Base-by-base conservation (phyloP, 64 coral and sea anemone species). In the Porites lutea region DNA sequence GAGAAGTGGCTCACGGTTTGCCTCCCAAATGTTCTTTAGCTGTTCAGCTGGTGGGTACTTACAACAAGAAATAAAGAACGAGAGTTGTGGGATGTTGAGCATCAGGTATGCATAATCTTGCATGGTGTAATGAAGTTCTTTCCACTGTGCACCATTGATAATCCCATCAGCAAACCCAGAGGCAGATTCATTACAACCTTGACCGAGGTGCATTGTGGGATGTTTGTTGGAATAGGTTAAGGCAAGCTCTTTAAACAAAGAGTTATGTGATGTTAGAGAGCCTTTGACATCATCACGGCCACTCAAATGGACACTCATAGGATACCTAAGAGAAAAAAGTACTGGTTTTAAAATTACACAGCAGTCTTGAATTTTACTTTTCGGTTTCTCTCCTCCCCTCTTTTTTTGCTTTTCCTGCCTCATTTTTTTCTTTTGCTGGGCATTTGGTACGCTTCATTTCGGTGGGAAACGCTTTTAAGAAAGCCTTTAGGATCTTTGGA, bases 51-150 rank as follows among this genome's bases (percentile, higher is more conserved):
- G 22, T 13, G 94, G 87, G 67, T 94, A 99, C 52, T 96, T 93
- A 61, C 97, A 99, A 73, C 97, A 99, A 63, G 94, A 96, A 43
- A 99, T 50, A 79, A 96, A 96, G 65, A 96, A 88, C 0, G 97
- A 96, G 23, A 99, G 71, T 52, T 93, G 88, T 12, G 96, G 92
- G 60, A 83, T 80, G 57, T 91, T 79, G 14, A 94, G 81, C 82
- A 64, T 71, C 1, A 94, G 66, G 57, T 96, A 99, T 2, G 91
- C 88, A 89, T 96, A 96, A 87, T 99, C 97, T 72, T 99, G 94
- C 91, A 99, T 93, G 6, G 94, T 96, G 70, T 94, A 99, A 44
- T 71, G 63, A 18, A 83, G 67, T 48, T 91, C 77, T 62, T 88
- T 96, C 97, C 91, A 96, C 16, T 71, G 86, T 16, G 71, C 83